Evolutionary conservation across 2,113 vertebrate species (phyloP).

Genomic region (Theristicus caerulescens): DNA sequence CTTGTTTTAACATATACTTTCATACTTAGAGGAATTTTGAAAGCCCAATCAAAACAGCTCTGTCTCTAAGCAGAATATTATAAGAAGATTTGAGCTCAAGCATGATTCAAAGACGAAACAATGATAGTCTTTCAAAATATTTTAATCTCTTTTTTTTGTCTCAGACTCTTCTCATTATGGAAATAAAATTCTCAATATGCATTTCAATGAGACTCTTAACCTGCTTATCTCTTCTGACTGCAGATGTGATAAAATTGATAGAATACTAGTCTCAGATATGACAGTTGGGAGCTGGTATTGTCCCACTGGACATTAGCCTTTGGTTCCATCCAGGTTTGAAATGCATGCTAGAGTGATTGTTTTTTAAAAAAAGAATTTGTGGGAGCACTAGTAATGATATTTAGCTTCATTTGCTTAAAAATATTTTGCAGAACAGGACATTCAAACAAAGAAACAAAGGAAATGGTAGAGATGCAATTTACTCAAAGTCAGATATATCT

Average conservation of each 20-base stretch:
- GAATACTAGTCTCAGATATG: background rate
- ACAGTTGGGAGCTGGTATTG: background rate
- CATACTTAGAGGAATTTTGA: constrained; percentile 34
- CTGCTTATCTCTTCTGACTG: background rate
- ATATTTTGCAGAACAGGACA: background rate
- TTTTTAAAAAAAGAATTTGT: background rate
- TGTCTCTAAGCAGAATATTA: constrained; percentile 53
- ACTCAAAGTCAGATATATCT: background rate
- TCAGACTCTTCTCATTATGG: background rate
- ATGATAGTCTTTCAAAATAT: constrained; percentile 52
- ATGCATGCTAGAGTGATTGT: background rate
- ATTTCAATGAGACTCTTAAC: background rate
- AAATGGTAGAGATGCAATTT: background rate
- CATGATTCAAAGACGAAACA: constrained; percentile 67
- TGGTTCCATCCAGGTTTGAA: background rate
- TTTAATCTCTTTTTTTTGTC: background rate
- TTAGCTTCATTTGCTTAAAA: background rate
- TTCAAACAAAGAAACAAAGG: background rate
- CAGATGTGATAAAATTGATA: background rate
- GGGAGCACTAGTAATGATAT: background rate
- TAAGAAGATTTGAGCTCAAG: constrained; percentile 69
- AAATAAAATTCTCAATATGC: background rate
- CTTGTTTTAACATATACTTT: background rate
- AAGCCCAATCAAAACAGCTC: constrained; percentile 65
- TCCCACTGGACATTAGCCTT: background rate